Base-by-base conservation (phyloP, 1,140 invertebrate genomes). In the Magallana angulata region DNA sequence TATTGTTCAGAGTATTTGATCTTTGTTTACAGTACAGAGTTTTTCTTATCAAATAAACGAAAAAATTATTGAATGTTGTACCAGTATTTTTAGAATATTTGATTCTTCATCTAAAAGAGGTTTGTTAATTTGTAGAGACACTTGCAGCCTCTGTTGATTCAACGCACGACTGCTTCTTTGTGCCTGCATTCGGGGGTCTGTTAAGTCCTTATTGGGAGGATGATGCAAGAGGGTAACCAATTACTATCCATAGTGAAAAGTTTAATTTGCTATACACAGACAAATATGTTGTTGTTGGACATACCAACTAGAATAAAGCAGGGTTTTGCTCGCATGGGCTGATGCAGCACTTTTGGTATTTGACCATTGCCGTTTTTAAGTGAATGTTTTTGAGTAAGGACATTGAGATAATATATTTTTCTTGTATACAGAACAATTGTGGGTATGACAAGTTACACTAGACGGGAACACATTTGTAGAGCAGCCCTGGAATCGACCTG, bases 131-230 rank as follows among this genome's bases (percentile, higher is more conserved):
- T 62, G 11, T 57, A 1, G 97, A 98, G 94, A 94, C 95, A 12
- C 95, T 98, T 58, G 97, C 97, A 0, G 95, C 96, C 16, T 95
- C 96, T 89, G 97, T 98, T 12, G 95, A 96, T 57, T 96, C 96
- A 8, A 97, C 97, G 8, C 97, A 97, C 11, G 97, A 97, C 91
- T 97, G 98, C 88, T 98, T 97, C 93, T 98, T 99, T 95, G 98
- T 99, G 56, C 98, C 98, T 58, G 94, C 91, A 57, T 98, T 99
- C 94, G 97, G 97, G 88, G 98, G 98, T 0, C 95, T 99, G 0
- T 99, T 98, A 94, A 97, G 98, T 81, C 98, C 98, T 0, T 97
- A 98, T 93, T 99, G 98, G 98, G 96, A 97, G 85, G 96, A 97
- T 91, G 97, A 98, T 95, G 98, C 98, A 1, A 96, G 98, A 95